Percentiles rank a stretch among this genome's conserved stretches.
phyloP scores from a whole-genome alignment of 2,113 vertebrate genomes.

The Carlito syrichta region DNA sequence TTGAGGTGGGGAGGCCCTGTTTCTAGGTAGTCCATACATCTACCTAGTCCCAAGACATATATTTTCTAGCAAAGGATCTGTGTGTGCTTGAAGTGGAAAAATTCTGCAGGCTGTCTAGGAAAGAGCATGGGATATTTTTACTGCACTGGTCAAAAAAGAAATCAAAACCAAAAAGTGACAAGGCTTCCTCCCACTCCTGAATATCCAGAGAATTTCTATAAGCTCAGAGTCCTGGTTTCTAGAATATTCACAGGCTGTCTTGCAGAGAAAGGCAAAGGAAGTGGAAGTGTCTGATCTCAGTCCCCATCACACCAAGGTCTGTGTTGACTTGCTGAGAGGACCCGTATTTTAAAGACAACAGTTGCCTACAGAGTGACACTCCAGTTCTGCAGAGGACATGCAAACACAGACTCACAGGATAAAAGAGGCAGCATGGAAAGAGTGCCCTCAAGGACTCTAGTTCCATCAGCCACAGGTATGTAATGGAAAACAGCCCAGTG shows the following conservation, averaged over 20 bases:
- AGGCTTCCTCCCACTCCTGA: not conserved
- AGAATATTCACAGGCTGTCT: not conserved
- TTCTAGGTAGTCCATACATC: rapidly evolving
- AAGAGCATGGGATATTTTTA: not conserved
- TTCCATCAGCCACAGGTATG: rapidly evolving
- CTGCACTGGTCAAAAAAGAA: not conserved
- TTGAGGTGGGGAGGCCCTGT: not conserved
- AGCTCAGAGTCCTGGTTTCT: not conserved
- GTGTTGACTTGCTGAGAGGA: not conserved
- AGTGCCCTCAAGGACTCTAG: not conserved
- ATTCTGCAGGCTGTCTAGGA: not conserved
- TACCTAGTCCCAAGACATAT: not conserved
- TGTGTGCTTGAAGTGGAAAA: not conserved
- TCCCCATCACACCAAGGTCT: no score
- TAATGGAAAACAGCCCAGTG: not conserved
- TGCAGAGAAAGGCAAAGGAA: not conserved
- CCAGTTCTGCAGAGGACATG: not conserved
- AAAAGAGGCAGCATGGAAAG: not conserved
- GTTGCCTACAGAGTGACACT: not conserved
- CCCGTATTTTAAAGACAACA: not conserved
- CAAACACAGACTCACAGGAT: rapidly evolving
- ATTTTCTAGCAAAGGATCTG: not conserved
- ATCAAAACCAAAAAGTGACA: not conserved
- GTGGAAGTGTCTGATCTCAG: rapidly evolving
- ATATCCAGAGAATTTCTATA: not conserved